These are phyloP conservation scores for Nemopilema nomurai DNA, from an alignment of 30 jellyfish, hydroid and myxozoan species.

Conservation along the genomic window DNA sequence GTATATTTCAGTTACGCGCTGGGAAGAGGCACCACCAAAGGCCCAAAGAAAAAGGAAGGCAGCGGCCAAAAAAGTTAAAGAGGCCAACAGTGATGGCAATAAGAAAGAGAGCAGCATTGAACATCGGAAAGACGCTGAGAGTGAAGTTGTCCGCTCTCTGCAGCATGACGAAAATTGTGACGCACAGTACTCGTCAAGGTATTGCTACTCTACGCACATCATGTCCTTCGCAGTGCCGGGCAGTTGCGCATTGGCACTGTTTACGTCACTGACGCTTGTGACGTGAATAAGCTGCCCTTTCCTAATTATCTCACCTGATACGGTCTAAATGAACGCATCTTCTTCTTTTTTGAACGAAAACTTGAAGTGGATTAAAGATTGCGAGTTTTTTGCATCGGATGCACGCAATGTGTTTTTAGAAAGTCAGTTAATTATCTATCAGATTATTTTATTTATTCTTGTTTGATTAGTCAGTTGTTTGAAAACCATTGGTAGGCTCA, in stretches of 20 bases:
- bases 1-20: slow-evolving; percentile 26
- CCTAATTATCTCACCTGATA: too few relatives aligned
- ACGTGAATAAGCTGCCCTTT: too few relatives aligned
- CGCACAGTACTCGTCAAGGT: slow-evolving; percentile 2
- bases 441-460: not conserved
- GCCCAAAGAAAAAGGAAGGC: slow-evolving; percentile 26
- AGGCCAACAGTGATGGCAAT: not conserved
- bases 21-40: slow-evolving; percentile 70
- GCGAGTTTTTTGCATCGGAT: too few relatives aligned
- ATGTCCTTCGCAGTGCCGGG: not conserved
- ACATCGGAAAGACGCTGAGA: not conserved
- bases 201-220: not conserved
- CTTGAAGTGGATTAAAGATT: not conserved
- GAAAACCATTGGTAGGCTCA: not conserved
- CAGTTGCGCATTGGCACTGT: too few relatives aligned
- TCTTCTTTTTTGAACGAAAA: too few relatives aligned
- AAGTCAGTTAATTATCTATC: too few relatives aligned
- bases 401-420: too few relatives aligned
- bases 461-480: not conserved
- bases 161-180: not conserved
- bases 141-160: not conserved
- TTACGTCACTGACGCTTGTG: too few relatives aligned
- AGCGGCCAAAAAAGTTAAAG: not conserved
- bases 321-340: too few relatives aligned
- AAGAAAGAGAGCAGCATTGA: not conserved